phyloP scores from a whole-genome alignment of 2,797 vertebrate genomes.

The Menidia menidia region DNA sequence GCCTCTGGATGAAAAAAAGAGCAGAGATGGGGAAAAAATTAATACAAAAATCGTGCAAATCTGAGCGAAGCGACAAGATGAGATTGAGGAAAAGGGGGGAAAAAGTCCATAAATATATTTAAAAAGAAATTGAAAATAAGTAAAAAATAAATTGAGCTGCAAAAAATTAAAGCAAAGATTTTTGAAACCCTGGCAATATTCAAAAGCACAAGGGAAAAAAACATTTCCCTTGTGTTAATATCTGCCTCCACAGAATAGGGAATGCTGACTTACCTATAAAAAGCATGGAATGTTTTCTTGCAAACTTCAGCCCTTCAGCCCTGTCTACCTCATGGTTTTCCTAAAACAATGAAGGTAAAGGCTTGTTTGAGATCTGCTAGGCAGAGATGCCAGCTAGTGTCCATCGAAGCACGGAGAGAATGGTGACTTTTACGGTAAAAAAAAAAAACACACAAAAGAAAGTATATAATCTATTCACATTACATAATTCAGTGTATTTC shows the following conservation, averaged over 20 bases:
- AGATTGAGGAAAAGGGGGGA: background rate
- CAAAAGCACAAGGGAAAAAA: too few relatives aligned
- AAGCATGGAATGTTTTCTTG: conserved; percentile 98
- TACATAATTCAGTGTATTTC: too few relatives aligned
- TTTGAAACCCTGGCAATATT: background rate
- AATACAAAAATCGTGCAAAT: too few relatives aligned
- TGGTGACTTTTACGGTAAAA: conserved; percentile 32
- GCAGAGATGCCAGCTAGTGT: conserved; percentile 56
- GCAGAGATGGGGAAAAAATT: too few relatives aligned
- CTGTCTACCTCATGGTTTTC: conserved; percentile 95
- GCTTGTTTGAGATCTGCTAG: conserved; percentile 67
- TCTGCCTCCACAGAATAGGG: conserved; percentile 44
- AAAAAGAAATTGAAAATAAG: too few relatives aligned
- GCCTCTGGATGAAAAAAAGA: conserved; percentile 84
- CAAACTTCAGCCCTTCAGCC: conserved; percentile 96
- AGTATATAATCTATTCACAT: too few relatives aligned
- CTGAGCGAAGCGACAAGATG: background rate
- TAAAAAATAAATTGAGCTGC: too few relatives aligned
- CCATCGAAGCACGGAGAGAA: conserved; percentile 31
- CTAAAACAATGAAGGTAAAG: conserved; percentile 81
- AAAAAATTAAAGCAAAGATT: conserved; percentile 6
- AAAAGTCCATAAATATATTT: too few relatives aligned
- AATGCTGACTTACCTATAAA: conserved; percentile 92
- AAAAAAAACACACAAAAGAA: conserved; percentile 3
- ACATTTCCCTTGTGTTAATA: conserved; percentile 45